phyloP scores from a whole-genome alignment of 2,888 invertebrate species.

The Drosophila anceps region DNA sequence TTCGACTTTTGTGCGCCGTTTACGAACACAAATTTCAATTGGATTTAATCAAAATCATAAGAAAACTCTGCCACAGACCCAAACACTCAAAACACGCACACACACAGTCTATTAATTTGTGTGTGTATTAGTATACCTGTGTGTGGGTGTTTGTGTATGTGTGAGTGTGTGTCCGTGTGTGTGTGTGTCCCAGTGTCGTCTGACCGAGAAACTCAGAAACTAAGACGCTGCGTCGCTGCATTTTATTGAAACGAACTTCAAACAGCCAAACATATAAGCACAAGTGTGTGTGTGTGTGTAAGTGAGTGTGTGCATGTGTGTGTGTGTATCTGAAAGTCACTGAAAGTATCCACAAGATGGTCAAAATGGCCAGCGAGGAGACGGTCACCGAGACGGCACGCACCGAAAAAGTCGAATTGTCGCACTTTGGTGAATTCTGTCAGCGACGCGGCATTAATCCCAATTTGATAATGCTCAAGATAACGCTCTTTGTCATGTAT shows the following conservation, averaged over 20 bases:
- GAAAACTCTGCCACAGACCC: constrained; percentile 75
- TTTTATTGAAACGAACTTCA: constrained; percentile 79
- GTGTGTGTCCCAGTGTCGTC: constrained; percentile 61
- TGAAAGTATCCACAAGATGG: constrained; percentile 41
- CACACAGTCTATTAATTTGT: constrained; percentile 39
- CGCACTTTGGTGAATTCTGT: constrained; percentile 84
- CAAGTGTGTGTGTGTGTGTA: constrained; percentile 6
- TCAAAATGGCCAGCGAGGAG: constrained; percentile 84
- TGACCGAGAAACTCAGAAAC: constrained; percentile 73
- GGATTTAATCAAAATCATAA: constrained; percentile 84
- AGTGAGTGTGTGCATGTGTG: not conserved
- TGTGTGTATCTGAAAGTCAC: not conserved
- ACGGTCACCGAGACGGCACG: constrained; percentile 65
- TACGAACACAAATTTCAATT: constrained; percentile 85
- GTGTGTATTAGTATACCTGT: constrained; percentile 56
- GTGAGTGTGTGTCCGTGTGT: constrained; percentile 21
- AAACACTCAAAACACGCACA: constrained; percentile 25
- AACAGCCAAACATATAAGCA: constrained; percentile 52
- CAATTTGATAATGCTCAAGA: constrained; percentile 92
- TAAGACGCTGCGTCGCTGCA: constrained; percentile 52
- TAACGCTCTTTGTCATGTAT: constrained; percentile 93
- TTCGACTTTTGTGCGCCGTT: constrained; percentile 60
- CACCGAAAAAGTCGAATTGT: constrained; percentile 77
- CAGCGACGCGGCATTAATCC: constrained; percentile 89
- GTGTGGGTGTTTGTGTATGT: constrained; percentile 66